Evolutionary conservation across 2,113 vertebrate species (phyloP).

Genomic region (Tragelaphus imberbis): DNA sequence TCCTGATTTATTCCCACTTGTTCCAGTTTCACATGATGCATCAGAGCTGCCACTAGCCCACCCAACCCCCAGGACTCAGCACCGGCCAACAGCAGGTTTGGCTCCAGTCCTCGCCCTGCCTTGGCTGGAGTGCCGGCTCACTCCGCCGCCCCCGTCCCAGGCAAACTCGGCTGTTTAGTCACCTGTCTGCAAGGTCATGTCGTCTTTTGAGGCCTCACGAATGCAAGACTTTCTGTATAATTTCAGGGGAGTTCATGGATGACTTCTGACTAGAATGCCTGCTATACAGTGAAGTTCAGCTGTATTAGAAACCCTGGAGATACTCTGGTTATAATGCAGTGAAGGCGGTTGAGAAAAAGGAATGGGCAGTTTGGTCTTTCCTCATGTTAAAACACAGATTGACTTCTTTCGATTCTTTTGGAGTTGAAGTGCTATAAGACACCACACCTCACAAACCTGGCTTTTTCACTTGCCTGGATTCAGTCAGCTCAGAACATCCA

Average conservation of each 20-base stretch:
- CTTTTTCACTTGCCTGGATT: neutral
- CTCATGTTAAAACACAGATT: neutral
- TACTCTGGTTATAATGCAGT: neutral
- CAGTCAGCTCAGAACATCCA: neutral
- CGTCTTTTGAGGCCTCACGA: neutral
- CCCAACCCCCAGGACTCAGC: neutral
- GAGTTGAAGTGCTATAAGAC: neutral
- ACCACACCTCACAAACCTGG: neutral
- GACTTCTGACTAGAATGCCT: neutral
- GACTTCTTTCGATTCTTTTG: neutral
- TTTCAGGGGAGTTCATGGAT: neutral
- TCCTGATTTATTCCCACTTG: accelerated
- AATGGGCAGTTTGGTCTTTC: neutral
- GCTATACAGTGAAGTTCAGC: neutral
- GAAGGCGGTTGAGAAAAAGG: neutral
- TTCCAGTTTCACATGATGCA: neutral
- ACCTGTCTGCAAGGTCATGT: neutral
- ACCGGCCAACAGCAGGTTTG: neutral
- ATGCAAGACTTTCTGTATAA: neutral
- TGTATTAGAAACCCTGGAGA: neutral
- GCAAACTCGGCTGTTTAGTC: neutral
- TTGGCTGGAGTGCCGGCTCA: neutral
- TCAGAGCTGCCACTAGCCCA: neutral
- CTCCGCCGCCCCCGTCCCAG: neutral
- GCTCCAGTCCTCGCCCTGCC: neutral